Percentiles rank a stretch among this genome's conserved stretches.
These are phyloP conservation scores for Andrena praecox DNA, from an alignment of 2,888 invertebrate species.

Conservation along the genomic window DNA sequence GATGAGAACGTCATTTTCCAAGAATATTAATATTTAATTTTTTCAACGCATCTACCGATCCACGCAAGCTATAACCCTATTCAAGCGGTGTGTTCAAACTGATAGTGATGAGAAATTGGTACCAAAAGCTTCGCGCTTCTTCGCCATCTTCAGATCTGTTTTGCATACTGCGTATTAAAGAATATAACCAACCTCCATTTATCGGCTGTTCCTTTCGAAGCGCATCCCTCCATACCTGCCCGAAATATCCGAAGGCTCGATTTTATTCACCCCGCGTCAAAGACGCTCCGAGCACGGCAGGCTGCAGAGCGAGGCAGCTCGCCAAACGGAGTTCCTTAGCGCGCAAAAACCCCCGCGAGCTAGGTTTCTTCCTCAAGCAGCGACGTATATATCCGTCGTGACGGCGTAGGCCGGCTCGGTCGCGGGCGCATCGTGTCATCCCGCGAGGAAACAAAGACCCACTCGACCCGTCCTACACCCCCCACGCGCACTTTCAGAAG, in stretches of 20 bases:
- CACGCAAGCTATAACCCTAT: no score
- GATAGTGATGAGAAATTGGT: no score
- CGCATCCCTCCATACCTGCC: background rate
- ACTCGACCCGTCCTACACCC: slow-evolving; percentile 70
- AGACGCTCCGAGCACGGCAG: background rate
- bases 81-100: no score
- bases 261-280: background rate
- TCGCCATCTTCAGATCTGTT: no score
- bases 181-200: background rate
- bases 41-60: no score
- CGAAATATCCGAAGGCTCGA: background rate
- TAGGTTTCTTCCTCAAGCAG: slow-evolving; percentile 14
- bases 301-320: background rate
- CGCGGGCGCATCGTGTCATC: slow-evolving; percentile 63
- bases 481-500: slow-evolving; percentile 73
- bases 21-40: no score
- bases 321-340: slow-evolving; percentile 26
- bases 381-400: slow-evolving; percentile 28
- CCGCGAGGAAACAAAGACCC: slow-evolving; percentile 74
- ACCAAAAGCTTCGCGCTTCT: no score
- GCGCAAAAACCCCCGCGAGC: slow-evolving; percentile 29
- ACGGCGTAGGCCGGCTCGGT: slow-evolving; percentile 2
- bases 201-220: background rate
- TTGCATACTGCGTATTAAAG: background rate
- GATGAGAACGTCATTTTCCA: no score